phyloP scores from a whole-genome alignment of 1,140 invertebrate species.

The Cherax quadricarinatus region DNA sequence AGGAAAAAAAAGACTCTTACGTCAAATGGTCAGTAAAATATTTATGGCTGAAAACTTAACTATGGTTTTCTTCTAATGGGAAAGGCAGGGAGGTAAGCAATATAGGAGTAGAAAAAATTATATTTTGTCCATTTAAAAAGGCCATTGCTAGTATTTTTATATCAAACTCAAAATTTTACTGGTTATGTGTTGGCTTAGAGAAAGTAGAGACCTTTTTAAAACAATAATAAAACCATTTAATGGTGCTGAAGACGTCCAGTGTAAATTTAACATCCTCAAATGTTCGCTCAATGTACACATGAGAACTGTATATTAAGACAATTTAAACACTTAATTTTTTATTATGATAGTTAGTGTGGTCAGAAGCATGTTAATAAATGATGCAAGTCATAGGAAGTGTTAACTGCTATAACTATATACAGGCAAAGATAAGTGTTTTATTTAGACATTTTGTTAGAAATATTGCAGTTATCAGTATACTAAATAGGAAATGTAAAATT shows the following conservation, averaged over 20 bases:
- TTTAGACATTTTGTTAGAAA: no score
- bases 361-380: no score
- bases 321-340: background rate
- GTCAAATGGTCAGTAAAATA: background rate
- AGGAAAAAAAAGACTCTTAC: background rate
- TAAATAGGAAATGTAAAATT: no score
- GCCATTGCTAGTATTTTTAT: background rate
- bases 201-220: background rate
- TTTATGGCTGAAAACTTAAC: background rate
- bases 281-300: slow-evolving; percentile 8
- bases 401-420: no score
- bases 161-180: background rate
- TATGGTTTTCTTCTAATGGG: background rate
- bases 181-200: background rate
- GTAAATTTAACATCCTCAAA: background rate
- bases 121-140: background rate
- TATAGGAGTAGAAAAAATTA: background rate
- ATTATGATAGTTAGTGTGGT: background rate
- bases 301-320: background rate
- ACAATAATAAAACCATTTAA: background rate
- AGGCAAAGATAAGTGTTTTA: no score
- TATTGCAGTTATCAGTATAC: no score
- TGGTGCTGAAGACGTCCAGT: slow-evolving; percentile 12
- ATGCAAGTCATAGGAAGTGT: no score
- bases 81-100: background rate